Evolutionary conservation across 2,113 vertebrate species (phyloP).

Genomic region (Panurus biarmicus): DNA sequence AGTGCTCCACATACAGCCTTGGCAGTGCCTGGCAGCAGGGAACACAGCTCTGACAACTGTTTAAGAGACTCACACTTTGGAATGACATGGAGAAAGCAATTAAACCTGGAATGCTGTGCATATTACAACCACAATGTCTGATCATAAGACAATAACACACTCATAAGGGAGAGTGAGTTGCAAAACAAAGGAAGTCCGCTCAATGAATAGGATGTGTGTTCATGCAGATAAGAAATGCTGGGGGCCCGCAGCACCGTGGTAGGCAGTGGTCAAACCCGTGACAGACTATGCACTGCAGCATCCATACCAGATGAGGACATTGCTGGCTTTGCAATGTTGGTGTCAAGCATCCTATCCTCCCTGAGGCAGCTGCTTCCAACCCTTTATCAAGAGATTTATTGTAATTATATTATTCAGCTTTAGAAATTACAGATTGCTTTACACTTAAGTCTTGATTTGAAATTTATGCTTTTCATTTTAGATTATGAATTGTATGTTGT

Average conservation of each 20-base stretch:
- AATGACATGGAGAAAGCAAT: background rate
- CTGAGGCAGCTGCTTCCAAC: background rate
- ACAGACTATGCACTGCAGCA: background rate
- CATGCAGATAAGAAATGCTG: background rate
- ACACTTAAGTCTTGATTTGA: background rate
- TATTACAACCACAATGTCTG: rapidly evolving
- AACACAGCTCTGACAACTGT: background rate
- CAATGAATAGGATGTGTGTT: background rate
- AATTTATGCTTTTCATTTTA: background rate
- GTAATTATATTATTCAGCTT: background rate
- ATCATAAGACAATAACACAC: background rate
- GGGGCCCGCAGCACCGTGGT: background rate
- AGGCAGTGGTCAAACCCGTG: rapidly evolving
- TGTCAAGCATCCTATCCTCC: background rate
- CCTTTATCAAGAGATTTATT: background rate
- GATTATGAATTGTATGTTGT: background rate
- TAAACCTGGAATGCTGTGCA: background rate
- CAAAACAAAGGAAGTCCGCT: background rate
- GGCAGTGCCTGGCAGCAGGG: background rate
- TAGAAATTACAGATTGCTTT: background rate
- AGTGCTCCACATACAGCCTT: background rate
- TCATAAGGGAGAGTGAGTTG: background rate
- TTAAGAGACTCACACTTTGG: background rate
- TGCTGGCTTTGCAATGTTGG: background rate
- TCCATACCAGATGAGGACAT: background rate